Evolutionary conservation across 2,797 vertebrate genomes (phyloP), one percentile per base, ranked within the genome.

Genomic region (Pangasius mekongensis): DNA sequence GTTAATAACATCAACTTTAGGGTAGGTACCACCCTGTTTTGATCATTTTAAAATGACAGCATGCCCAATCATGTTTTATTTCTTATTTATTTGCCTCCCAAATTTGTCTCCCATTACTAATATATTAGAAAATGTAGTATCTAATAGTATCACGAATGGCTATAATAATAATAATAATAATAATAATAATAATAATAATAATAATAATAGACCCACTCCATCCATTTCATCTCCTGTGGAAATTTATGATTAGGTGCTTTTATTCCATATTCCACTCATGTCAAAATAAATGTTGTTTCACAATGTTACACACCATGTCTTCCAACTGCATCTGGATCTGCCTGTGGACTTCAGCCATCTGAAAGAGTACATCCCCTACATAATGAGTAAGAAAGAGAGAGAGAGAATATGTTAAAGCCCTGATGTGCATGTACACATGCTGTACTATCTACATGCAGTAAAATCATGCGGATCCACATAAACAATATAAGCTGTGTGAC

Each of bases 291-390:
- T n/a, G 10, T 58, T 27, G 13, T 76, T 76, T n/a, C 5, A 49
- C 52, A 56, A 58, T 67, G 22, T 47, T 54, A 94, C 97, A 97
- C 94, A 99, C 98, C 98, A 98, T 99, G 90, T 99, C 98, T 85
- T 99, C 98, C 69, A 99, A 94, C 93, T 99, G 98, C 94, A 98
- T 98, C 94, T 99, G 98, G 93, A 99, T 99, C 96, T 99, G 98
- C 91, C 98, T 93, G 96, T 99, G 98, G 88, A 99, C 98, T 88
- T 99, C 98, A 0, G 98, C 98, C 98, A 99, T 99, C 96, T 99
- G 98, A 95, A 99, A 99, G 24, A 99, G 98, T 36, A 99, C 98
- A 0, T 99, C 98, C 93, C 98, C 98, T 99, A 95, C 39, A 92
- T 91, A 92, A 22, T 36, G 47, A 89, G 80, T 47, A 47, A 47